Base-by-base conservation (phyloP, 2,888 invertebrate species). In the Andrena dorsata region DNA sequence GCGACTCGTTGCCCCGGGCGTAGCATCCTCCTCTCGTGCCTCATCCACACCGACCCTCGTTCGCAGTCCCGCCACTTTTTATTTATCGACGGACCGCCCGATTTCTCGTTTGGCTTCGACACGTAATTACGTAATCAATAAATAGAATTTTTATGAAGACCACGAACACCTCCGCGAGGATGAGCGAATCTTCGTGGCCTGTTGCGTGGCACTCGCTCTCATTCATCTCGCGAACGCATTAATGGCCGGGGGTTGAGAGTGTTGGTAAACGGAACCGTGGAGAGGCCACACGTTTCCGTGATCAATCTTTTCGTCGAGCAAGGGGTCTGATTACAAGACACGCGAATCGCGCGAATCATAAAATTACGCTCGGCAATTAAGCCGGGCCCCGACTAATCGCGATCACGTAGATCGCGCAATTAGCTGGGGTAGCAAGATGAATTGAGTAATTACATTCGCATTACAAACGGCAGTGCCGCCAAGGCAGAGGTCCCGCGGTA, bases 401-500 rank as follows among this genome's bases (percentile, higher is more conserved):
- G 65, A 82, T 84, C 84, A 66, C 85, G 80, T 74, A 81, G 72
- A 70, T 51, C 71, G 75, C 61, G 75, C 80, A 77, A 80, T 86
- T 87, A 83, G 76, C 53, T 78, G 63, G 35, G 68, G 60, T 81
- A 16, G 77, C 53, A 79, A 82, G 87, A 87, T 87, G 76, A 85
- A 87, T 87, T 81, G 83, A 77, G 82, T 85, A 85, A 87, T 87
- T 87, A 87, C 85, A 86, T 82, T 87, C 87, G 76, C 87, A 84
- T 87, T 84, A 87, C 65, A 87, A 73, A 68, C 68, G 72, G 51
- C 56, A 20, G 28, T 61, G n/a, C 6, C n/a, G 10, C 8, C 23
- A 28, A 47, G 7, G 28, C 65, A 64, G 30, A 26, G 49, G 30
- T 53, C 53, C 53, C n/a, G 16, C 26, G 13, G 32, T n/a, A n/a